Percentiles rank a stretch among this genome's conserved stretches.
Evolutionary conservation across 2,888 invertebrate genomes (phyloP).

Genomic region (Caenorhabditis sinica): DNA sequence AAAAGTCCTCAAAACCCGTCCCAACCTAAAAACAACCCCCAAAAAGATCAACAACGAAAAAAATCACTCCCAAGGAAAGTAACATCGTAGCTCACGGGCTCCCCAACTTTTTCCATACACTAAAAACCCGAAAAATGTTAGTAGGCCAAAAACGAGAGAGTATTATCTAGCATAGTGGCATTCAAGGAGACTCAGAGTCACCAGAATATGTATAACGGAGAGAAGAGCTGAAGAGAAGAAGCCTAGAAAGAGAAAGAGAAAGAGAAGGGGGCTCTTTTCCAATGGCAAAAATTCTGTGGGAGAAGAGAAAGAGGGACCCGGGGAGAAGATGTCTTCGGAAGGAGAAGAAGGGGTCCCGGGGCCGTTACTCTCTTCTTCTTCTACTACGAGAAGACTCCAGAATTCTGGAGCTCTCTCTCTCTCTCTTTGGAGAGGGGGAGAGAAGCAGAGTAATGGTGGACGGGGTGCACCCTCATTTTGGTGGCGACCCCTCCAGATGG

Average conservation of each 20-base stretch:
- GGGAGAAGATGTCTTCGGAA: no score
- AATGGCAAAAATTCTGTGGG: no score
- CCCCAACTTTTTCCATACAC: constrained; percentile 4
- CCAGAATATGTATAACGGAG: constrained; percentile 21
- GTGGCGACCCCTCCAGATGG: constrained; percentile 12
- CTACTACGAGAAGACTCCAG: no score
- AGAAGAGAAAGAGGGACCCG: no score
- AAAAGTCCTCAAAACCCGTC: no score
- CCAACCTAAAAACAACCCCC: no score
- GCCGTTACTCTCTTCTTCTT: constrained; percentile 15
- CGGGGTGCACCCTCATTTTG: constrained; percentile 20
- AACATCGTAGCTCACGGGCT: background rate
- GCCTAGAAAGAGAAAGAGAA: background rate
- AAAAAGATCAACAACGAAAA: background rate
- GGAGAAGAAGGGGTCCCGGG: constrained; percentile 23
- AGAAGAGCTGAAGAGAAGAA: background rate
- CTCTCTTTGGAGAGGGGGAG: background rate
- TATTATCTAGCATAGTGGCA: background rate
- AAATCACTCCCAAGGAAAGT: background rate
- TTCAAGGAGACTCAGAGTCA: constrained; percentile 35
- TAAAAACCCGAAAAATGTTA: constrained; percentile 4
- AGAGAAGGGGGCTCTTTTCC: background rate
- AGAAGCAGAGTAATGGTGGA: constrained; percentile 4
- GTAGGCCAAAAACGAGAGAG: background rate
- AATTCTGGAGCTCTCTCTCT: no score